These are phyloP conservation scores for Auanema sp. DNA, from an alignment of 2,888 invertebrate genomes.

Conservation along the genomic window DNA sequence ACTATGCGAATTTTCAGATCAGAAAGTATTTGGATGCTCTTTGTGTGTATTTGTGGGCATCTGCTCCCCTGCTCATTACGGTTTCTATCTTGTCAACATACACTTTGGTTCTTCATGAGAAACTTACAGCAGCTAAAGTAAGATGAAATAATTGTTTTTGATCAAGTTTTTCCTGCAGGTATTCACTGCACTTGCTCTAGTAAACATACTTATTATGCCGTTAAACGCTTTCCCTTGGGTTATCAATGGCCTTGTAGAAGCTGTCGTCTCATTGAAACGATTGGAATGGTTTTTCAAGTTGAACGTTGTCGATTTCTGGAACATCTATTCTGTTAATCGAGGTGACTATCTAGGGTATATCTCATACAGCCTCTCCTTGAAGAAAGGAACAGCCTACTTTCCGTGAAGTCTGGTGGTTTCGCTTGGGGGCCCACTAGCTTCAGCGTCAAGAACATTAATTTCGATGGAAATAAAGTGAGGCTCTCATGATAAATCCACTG, in stretches of 20 bases:
- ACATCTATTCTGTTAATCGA: constrained; percentile 69
- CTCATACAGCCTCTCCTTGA: constrained; percentile 7
- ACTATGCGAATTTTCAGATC: constrained; percentile 65
- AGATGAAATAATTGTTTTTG: constrained; percentile 10
- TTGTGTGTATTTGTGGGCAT: constrained; percentile 98
- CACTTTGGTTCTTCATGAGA: constrained; percentile 71
- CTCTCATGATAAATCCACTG: background rate
- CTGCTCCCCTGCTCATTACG: constrained; percentile 80
- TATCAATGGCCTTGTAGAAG: constrained; percentile 89
- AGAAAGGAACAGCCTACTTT: constrained; percentile 21
- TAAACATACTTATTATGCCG: constrained; percentile 93
- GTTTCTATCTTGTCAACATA: constrained; percentile 68
- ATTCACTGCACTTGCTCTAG: constrained; percentile 88
- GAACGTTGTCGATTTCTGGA: constrained; percentile 69
- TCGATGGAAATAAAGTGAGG: constrained; percentile 20
- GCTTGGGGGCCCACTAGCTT: constrained; percentile 25
- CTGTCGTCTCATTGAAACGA: constrained; percentile 78
- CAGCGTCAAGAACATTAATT: constrained; percentile 12
- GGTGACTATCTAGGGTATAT: constrained; percentile 1
- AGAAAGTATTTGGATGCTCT: constrained; percentile 91
- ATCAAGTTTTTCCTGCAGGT: constrained; percentile 67
- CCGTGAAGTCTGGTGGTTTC: constrained; percentile 23
- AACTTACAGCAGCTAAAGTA: constrained; percentile 83
- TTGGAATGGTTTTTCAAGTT: constrained; percentile 51
- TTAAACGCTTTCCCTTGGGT: constrained; percentile 98